Evolutionary conservation across 2,113 vertebrate species (phyloP).

Genomic region (Carassius gibelio): DNA sequence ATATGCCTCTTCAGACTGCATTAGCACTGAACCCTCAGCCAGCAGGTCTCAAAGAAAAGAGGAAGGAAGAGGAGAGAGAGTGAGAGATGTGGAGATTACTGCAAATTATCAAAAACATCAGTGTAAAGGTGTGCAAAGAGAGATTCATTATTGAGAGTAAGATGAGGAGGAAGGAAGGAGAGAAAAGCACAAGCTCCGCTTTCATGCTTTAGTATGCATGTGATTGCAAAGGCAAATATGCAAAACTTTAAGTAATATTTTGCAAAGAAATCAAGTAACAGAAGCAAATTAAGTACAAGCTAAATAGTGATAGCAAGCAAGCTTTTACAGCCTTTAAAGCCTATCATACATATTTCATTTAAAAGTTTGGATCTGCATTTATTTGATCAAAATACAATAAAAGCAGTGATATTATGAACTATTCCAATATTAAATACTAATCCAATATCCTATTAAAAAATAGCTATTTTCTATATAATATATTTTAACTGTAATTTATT

Average conservation of each 20-base stretch:
- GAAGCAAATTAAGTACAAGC: neutral
- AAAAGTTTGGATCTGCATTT: neutral
- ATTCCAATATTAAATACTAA: no score
- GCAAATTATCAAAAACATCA: conserved; percentile 28
- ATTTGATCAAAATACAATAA: neutral
- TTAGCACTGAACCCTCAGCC: conserved; percentile 38
- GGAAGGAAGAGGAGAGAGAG: neutral
- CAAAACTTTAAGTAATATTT: neutral
- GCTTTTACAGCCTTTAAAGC: neutral
- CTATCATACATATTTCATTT: neutral
- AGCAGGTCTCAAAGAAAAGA: conserved; percentile 5
- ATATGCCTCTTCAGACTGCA: conserved; percentile 38
- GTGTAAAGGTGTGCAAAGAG: conserved; percentile 28
- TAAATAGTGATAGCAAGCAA: neutral
- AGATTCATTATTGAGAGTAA: conserved; percentile 19
- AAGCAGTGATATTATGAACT: neutral
- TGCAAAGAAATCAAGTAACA: neutral
- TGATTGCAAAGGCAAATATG: neutral
- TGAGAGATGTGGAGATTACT: conserved; percentile 4
- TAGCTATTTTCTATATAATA: neutral
- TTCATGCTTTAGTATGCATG: neutral
- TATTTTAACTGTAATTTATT: neutral
- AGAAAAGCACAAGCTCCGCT: neutral
- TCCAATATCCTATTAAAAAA: no score
- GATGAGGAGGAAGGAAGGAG: neutral